Evolutionary conservation across 2,797 vertebrate genomes (phyloP), one percentile per base, ranked within the genome.

Genomic region (Acanthiza pusilla): DNA sequence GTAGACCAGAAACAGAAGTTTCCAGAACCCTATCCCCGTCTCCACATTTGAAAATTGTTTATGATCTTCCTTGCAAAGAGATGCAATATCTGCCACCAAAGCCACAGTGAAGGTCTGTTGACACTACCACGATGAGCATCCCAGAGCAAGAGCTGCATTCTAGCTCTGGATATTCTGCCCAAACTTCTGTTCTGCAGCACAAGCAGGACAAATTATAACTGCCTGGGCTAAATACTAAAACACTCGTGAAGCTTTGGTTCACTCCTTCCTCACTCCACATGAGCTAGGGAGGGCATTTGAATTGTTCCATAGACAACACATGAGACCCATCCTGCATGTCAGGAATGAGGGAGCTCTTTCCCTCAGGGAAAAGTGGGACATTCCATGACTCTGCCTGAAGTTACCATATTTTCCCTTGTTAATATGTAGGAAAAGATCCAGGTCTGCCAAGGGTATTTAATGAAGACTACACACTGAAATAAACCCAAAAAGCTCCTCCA

Each of bases 301-400:
- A 51, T n/a, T 7, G 68, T 58, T 71, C 36, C 23, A 32, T 0
- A 66, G 36, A 19, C 22, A 38, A 34, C 40, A 18, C 4, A 8
- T 1, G 3, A 81, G 9, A 47, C 7, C 50, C 7, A 16, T 21
- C 34, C 55, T 38, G 10, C 27, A 17, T 1, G 3, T 3, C 48
- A 51, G 68, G 54, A 66, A 42, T 25, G 18, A 73, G 30, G 38
- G 30, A 78, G 7, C 9, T 85, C 19, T 84, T 62, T 47, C 40
- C 50, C 26, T 29, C 17, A 27, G 20, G 4, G 5, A 22, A 5
- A 16, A 5, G 8, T 32, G 5, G 10, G 11, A 14, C 29, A 32
- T 40, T 32, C 16, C 29, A 80, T 15, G 34, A 27, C 22, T 70
- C 61, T 6, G 18, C 36, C 36, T 40, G 18, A 76, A 53, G 16